A percentile compares a stretch with the other conserved stretches of the same genome.
Conservation (phyloP, 2,888 invertebrate species). For the Quadriops clusia region DNA sequence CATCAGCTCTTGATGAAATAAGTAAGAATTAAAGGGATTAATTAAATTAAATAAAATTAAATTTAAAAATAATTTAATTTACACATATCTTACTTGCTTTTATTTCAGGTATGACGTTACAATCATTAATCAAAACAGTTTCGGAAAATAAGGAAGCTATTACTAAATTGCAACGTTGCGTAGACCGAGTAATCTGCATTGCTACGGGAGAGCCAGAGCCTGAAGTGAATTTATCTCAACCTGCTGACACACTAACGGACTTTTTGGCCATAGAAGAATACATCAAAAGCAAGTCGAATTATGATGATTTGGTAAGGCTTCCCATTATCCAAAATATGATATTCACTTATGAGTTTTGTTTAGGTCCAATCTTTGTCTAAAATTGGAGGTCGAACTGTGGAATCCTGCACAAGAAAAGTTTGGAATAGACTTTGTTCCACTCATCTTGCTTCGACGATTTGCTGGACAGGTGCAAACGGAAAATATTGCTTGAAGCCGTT, state of each 20-base stretch:
- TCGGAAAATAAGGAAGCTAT: conserved; percentile 9
- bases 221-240: conserved; percentile 11
- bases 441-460: conserved; percentile 12
- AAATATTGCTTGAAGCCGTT: conserved; percentile 13
- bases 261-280: conserved; percentile 14
- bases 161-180: conserved; percentile 10
- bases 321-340: conserved; percentile 1
- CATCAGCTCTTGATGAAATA: too few species aligned
- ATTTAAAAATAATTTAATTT: background rate
- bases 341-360: background rate
- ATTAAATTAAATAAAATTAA: too few species aligned
- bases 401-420: conserved; percentile 13
- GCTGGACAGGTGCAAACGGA: conserved; percentile 16
- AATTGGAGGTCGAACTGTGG: conserved; percentile 14
- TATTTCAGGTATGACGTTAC: conserved; percentile 11
- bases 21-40: too few species aligned
- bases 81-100: background rate
- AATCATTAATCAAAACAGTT: conserved; percentile 8
- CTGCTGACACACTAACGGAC: conserved; percentile 11
- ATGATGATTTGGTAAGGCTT: conserved; percentile 11
- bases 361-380: conserved; percentile 10
- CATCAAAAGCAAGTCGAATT: conserved; percentile 13
- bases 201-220: conserved; percentile 14
- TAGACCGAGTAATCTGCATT: conserved; percentile 11
- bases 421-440: conserved; percentile 14